Percentiles rank a stretch among this genome's conserved stretches.
These are phyloP conservation scores for Opisthocomus hoazin DNA, from an alignment of 2,113 vertebrate genomes.

Conservation along the genomic window DNA sequence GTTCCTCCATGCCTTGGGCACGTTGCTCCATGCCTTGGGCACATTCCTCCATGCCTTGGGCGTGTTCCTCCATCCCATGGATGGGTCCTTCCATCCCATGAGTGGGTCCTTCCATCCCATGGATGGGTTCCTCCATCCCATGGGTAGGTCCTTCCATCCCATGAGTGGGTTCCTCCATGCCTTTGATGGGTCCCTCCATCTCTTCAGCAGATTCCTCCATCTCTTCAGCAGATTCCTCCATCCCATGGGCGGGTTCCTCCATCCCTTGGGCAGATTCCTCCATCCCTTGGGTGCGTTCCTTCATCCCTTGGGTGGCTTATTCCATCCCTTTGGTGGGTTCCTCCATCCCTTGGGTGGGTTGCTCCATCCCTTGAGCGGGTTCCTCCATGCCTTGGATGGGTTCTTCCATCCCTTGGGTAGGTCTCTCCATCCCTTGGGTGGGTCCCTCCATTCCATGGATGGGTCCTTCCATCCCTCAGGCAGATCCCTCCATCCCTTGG, in stretches of 20 bases:
- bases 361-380: background rate
- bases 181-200: accelerated
- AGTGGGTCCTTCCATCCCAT: background rate
- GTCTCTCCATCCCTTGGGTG: background rate
- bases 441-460: background rate
- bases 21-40: no score
- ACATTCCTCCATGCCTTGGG: no score
- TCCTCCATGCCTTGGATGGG: no score
- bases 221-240: accelerated
- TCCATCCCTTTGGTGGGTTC: background rate
- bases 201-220: background rate
- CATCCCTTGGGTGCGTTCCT: background rate
- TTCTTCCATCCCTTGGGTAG: no score
- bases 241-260: background rate
- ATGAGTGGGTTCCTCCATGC: accelerated
- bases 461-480: background rate
- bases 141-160: background rate
- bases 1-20: background rate
- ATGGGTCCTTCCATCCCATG: background rate
- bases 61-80: no score
- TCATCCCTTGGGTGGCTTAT: no score
- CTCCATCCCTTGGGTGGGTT: background rate
- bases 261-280: background rate
- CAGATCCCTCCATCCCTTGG: accelerated
- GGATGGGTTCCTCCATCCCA: accelerated